phyloP scores from a whole-genome alignment of 2,797 vertebrate species.

The Scarus forsteni region DNA sequence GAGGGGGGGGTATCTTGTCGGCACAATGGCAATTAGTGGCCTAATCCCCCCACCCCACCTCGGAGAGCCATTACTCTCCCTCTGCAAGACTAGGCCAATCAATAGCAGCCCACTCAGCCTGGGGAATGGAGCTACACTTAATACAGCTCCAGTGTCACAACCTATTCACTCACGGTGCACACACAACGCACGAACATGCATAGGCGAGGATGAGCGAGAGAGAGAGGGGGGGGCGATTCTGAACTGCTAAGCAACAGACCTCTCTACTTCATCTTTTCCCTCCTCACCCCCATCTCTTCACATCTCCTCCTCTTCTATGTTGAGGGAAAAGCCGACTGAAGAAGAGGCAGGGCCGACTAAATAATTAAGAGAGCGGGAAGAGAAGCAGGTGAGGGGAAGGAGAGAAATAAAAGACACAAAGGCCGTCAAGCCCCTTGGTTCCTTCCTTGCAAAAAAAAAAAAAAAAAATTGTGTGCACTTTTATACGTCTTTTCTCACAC shows the following conservation, averaged over 20 bases:
- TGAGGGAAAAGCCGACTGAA: slow-evolving; percentile 59
- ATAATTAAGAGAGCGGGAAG: slow-evolving; percentile 76
- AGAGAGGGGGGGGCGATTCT: slow-evolving; percentile 40
- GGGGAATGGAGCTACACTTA: slow-evolving; percentile 88
- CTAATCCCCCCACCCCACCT: slow-evolving; percentile 85
- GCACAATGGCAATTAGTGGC: slow-evolving; percentile 91
- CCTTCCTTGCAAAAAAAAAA: slow-evolving; percentile 11
- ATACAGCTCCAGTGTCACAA: slow-evolving; percentile 88
- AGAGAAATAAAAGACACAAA: slow-evolving; percentile 58
- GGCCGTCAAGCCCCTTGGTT: slow-evolving; percentile 34
- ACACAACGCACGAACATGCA: slow-evolving; percentile 38
- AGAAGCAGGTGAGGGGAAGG: slow-evolving; percentile 66
- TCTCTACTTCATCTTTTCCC: slow-evolving; percentile 46
- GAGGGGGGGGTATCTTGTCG: slow-evolving; percentile 87
- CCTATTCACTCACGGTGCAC: slow-evolving; percentile 79
- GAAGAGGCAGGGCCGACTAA: slow-evolving; percentile 73
- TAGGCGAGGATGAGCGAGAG: slow-evolving; percentile 42
- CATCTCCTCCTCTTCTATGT: slow-evolving; percentile 52
- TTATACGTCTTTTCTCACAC: slow-evolving; percentile 28
- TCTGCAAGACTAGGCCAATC: slow-evolving; percentile 86
- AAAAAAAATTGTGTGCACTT: slow-evolving; percentile 32
- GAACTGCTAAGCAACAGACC: slow-evolving; percentile 78
- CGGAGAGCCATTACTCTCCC: slow-evolving; percentile 85
- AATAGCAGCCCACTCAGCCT: slow-evolving; percentile 87
- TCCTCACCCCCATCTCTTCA: slow-evolving; percentile 7